Percentiles rank a stretch among this genome's conserved stretches.
phyloP scores from a whole-genome alignment of 2,888 invertebrate genomes.

The Dynastes grantii region DNA sequence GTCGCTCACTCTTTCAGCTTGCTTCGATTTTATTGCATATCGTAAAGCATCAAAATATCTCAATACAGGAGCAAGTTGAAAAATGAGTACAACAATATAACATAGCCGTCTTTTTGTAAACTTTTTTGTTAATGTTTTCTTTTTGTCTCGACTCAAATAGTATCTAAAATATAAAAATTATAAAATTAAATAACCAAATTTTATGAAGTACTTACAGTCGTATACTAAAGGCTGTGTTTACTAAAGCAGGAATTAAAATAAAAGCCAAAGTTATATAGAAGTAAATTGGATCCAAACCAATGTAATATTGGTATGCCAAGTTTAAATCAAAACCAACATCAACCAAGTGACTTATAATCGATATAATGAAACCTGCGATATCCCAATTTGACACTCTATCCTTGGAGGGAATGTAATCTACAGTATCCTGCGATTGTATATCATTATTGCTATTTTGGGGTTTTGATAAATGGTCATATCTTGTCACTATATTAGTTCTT shows the following conservation, averaged over 20 bases:
- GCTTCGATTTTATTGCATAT: conserved; percentile 79
- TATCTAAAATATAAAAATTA: conserved; percentile 54
- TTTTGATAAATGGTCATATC: conserved; percentile 60
- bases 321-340: conserved; percentile 82
- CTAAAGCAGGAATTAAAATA: conserved; percentile 82
- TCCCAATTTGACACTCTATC: conserved; percentile 76
- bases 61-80: conserved; percentile 84
- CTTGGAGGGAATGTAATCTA: conserved; percentile 76
- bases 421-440: conserved; percentile 60
- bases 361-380: conserved; percentile 77
- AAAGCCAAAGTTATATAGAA: conserved; percentile 81
- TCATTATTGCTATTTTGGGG: conserved; percentile 68
- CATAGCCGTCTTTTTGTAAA: conserved; percentile 75
- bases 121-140: conserved; percentile 73
- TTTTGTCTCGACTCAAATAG: conserved; percentile 73
- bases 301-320: conserved; percentile 78
- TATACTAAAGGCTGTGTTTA: conserved; percentile 82
- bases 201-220: conserved; percentile 76
- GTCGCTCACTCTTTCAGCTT: conserved; percentile 75
- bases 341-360: conserved; percentile 79
- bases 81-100: conserved; percentile 76
- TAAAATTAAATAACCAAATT: not conserved
- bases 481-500: conserved; percentile 6
- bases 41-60: conserved; percentile 78
- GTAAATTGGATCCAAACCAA: conserved; percentile 73